Percentiles rank a stretch among this genome's conserved stretches.
Evolutionary conservation across 53 echinoderm and acorn worm species (phyloP).

Genomic region (Stichopus horrens): DNA sequence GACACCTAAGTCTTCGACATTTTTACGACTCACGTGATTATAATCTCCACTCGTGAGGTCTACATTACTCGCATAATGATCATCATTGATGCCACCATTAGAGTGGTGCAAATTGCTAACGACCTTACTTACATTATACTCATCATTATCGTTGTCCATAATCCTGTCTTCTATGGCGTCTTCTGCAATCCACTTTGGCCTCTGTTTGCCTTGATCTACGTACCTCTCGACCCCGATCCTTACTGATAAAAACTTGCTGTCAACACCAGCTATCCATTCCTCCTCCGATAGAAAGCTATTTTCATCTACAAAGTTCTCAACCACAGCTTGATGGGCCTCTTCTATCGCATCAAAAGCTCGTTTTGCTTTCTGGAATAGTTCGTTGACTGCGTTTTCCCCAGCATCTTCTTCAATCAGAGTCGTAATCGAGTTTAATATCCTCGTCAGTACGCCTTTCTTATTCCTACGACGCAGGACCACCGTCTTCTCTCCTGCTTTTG

Average conservation of each 20-base stretch:
- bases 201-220: background rate
- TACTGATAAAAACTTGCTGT: slow-evolving; percentile 15
- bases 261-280: slow-evolving; percentile 20
- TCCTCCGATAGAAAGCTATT: slow-evolving; percentile 12
- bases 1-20: background rate
- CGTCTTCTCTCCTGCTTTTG: background rate
- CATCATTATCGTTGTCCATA: background rate
- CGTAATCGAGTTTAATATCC: background rate
- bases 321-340: slow-evolving; percentile 22
- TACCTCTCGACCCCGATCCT: slow-evolving; percentile 12
- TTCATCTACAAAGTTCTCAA: slow-evolving; percentile 17
- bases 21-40: background rate
- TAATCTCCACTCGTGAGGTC: no score
- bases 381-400: background rate
- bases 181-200: background rate
- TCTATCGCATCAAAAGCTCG: slow-evolving; percentile 17
- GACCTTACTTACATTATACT: background rate
- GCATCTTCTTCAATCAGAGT: background rate
- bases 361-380: slow-evolving; percentile 25
- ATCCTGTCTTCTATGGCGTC: background rate
- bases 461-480: background rate
- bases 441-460: slow-evolving; percentile 20
- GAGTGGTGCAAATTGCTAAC: background rate
- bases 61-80: background rate
- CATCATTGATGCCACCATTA: background rate